Percentiles rank a stretch among this genome's conserved stretches.
These are phyloP conservation scores for Tenodera sinensis DNA, from an alignment of 2,888 invertebrate species.

Conservation along the genomic window DNA sequence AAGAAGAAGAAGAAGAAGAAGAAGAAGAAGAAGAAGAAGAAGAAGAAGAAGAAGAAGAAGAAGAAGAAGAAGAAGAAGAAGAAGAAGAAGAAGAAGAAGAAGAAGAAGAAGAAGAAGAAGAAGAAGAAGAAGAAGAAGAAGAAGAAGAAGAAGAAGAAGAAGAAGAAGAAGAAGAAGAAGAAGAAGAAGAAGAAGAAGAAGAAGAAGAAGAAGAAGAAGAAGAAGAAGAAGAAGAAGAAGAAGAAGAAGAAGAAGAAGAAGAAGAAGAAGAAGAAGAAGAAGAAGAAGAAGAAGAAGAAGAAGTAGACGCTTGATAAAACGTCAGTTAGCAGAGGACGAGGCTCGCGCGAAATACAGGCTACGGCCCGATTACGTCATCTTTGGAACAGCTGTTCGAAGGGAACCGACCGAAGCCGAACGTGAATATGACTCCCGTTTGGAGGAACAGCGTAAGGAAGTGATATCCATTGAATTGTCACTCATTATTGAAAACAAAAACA, in stretches of 20 bases:
- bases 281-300: slow-evolving; percentile 5
- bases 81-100: neutral
- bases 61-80: slow-evolving; percentile 2
- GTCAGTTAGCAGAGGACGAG: no score
- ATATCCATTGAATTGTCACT: no score
- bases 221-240: slow-evolving; percentile 5
- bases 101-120: neutral
- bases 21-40: slow-evolving; percentile 2
- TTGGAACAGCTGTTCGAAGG: no score
- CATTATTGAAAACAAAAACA: no score
- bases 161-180: neutral
- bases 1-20: slow-evolving; percentile 2
- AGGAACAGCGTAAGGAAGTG: no score
- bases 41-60: neutral
- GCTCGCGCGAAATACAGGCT: no score
- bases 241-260: slow-evolving; percentile 5
- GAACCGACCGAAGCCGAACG: no score
- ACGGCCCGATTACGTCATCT: no score
- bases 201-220: neutral
- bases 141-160: slow-evolving; percentile 2
- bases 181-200: slow-evolving; percentile 2
- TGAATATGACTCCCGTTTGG: no score
- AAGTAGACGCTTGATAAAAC: no score
- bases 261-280: slow-evolving; percentile 5
- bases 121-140: slow-evolving; percentile 2